Percentiles rank a stretch among this genome's conserved stretches.
These are phyloP conservation scores for Cantharis lateralis DNA, from an alignment of 2,888 invertebrate genomes.

Conservation along the genomic window DNA sequence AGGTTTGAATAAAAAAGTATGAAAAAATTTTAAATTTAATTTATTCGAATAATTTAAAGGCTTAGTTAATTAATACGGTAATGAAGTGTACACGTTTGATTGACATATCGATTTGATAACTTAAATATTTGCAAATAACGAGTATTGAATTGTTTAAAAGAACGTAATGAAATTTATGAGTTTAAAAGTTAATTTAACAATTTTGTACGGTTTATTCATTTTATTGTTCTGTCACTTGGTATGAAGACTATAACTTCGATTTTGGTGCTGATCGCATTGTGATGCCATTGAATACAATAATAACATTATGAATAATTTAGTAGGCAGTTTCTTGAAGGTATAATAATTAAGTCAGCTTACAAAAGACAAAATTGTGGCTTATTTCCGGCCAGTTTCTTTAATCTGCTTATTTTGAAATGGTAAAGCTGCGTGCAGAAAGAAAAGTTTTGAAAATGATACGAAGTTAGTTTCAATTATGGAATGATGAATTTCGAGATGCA, in stretches of 20 bases:
- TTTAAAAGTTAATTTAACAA: background rate
- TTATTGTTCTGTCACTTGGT: background rate
- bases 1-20: background rate
- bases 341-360: background rate
- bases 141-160: background rate
- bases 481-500: background rate
- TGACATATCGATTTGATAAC: background rate
- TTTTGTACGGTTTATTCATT: background rate
- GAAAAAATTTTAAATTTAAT: background rate
- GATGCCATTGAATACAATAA: background rate
- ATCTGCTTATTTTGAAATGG: background rate
- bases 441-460: background rate
- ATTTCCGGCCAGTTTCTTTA: background rate
- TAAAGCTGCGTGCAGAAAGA: background rate
- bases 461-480: background rate
- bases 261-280: background rate
- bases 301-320: background rate
- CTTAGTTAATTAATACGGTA: background rate
- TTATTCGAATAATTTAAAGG: background rate
- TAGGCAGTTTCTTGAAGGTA: background rate
- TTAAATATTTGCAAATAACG: background rate
- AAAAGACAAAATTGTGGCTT: background rate
- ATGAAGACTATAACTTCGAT: background rate
- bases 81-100: background rate
- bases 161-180: background rate